These are phyloP conservation scores for Mus spretus DNA, from an alignment of 2,797 vertebrate genomes.

Conservation along the genomic window DNA sequence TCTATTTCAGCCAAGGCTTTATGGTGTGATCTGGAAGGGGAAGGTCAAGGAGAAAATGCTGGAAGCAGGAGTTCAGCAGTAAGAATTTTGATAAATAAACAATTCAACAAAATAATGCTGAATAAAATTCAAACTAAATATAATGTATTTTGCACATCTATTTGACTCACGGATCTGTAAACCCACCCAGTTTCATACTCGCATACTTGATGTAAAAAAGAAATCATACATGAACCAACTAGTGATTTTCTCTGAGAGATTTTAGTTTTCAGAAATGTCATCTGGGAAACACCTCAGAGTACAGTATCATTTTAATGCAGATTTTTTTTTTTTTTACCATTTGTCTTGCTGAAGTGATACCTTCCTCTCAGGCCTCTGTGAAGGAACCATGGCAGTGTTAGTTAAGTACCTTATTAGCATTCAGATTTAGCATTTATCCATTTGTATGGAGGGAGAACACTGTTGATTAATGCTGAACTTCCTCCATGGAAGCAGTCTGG, in stretches of 20 bases:
- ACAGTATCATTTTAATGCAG: slow-evolving; percentile 32
- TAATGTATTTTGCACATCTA: slow-evolving; percentile 30
- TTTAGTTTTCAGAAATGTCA: slow-evolving; percentile 56
- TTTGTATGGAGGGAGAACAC: slow-evolving; percentile 7
- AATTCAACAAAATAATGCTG: neutral
- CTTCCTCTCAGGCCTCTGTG: neutral
- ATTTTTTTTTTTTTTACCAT: neutral
- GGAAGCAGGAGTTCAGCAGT: neutral
- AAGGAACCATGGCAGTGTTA: neutral
- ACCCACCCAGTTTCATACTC: slow-evolving; percentile 62
- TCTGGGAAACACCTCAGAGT: neutral
- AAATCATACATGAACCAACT: slow-evolving; percentile 18
- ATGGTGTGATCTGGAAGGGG: neutral
- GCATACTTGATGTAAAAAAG: slow-evolving; percentile 33
- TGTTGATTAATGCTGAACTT: neutral
- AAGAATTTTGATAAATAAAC: slow-evolving; percentile 43
- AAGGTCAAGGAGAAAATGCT: neutral
- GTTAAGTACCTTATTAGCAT: neutral
- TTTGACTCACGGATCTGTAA: slow-evolving; percentile 59
- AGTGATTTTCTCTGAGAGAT: slow-evolving; percentile 67
- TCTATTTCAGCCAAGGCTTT: neutral
- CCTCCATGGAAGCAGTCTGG: neutral
- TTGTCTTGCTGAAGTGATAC: neutral
- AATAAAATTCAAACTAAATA: slow-evolving; percentile 64
- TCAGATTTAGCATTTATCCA: neutral